Evolutionary conservation across 92 coral and sea anemone genomes (phyloP).

Genomic region (Epizoanthus stellaris): DNA sequence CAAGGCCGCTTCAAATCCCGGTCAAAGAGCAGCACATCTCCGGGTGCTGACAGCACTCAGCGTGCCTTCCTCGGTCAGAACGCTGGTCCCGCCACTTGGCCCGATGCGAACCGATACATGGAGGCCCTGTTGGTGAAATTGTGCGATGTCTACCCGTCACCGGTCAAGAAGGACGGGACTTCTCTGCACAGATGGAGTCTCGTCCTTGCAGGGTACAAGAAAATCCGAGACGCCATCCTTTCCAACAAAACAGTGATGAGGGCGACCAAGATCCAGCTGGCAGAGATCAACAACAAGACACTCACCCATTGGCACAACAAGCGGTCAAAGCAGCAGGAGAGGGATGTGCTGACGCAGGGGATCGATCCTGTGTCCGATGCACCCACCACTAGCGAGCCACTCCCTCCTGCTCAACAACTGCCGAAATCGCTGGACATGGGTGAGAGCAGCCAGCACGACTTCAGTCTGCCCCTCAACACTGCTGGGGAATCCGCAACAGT

Average conservation of each 20-base stretch:
- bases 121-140: conserved; percentile 57
- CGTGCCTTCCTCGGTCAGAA: conserved; percentile 64
- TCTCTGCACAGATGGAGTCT: conserved; percentile 52
- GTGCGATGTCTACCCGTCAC: conserved; percentile 58
- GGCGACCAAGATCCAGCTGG: conserved; percentile 39
- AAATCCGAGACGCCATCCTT: not conserved
- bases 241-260: conserved; percentile 12
- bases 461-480: conserved; percentile 22
- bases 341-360: not conserved
- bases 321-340: conserved; percentile 28
- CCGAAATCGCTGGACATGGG: too few species aligned
- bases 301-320: conserved; percentile 33
- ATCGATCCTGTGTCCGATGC: too few species aligned
- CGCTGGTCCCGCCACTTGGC: conserved; percentile 76
- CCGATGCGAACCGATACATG: conserved; percentile 70
- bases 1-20: conserved; percentile 61
- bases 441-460: too few species aligned
- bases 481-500: conserved; percentile 16
- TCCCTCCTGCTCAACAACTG: too few species aligned
- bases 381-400: too few species aligned
- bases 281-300: conserved; percentile 34
- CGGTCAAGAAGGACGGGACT: conserved; percentile 42
- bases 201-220: not conserved
- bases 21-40: conserved; percentile 13
- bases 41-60: conserved; percentile 59